Base-by-base conservation (phyloP, 2,113 vertebrate species). In the Paralichthys olivaceus region DNA sequence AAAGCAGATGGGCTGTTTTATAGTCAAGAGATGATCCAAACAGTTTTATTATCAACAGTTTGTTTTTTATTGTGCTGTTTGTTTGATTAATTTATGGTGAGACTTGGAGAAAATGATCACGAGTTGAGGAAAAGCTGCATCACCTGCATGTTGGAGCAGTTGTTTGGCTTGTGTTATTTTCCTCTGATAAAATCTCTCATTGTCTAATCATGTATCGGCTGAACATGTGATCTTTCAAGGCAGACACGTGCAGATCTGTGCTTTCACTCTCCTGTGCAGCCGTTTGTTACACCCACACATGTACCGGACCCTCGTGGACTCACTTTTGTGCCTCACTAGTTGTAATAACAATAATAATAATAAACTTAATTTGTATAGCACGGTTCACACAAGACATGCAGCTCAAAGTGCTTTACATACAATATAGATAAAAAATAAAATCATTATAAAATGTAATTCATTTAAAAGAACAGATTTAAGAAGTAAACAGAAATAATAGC, bases 171-270 rank as follows among this genome's bases (percentile, higher is more conserved):
- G 40, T 34, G 2, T 64, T 1, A 5, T 26, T 73, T 78, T 64
- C 37, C 55, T 45, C 32, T 60, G 67, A 76, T 49, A 69, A 76
- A 73, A 68, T 57, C 45, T 47, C 64, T 75, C 23, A 9, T 59
- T 59, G 51, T 74, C 12, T 56, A 54, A 74, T 81, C 66, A 37
- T 25, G 25, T 32, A 4, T 32, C 77, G 69, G 58, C 69, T 59
- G 23, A 57, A 68, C 45, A 70, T 60, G 47, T 68, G 29, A 66
- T 29, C 15, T 43, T 17, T 54, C 3, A 26, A 17, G 5, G 23
- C 4, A 23, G 59, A 20, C 8, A 0, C 6, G 14, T 4, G 60
- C 37, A 54, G 43, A 25, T 47, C 5, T 71, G 68, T 40, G 6
- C 28, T 69, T 22, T 17, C 22, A 20, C 4, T 47, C 37, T 26